A percentile compares a stretch with the other conserved stretches of the same genome.
phyloP scores from a whole-genome alignment of 2,113 vertebrate species.

The Pseudolaguvia tuberculata region DNA sequence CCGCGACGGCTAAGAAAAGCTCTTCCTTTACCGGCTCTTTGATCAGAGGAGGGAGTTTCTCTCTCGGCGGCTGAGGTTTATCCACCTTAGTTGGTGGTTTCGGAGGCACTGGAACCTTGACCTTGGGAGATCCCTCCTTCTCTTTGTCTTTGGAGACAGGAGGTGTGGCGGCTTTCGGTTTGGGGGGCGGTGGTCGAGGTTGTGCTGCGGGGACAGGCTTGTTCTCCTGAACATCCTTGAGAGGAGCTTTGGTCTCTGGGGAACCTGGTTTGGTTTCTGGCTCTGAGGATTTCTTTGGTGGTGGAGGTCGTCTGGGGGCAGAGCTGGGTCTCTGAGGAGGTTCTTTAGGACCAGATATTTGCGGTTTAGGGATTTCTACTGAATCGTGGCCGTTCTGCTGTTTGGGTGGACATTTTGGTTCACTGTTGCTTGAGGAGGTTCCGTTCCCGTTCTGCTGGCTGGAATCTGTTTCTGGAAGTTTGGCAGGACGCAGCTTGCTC shows the following conservation, averaged over 20 bases:
- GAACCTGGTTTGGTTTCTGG: conserved; percentile 55
- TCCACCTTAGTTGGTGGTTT: conserved; percentile 73
- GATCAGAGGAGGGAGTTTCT: conserved; percentile 59
- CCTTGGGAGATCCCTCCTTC: conserved; percentile 71
- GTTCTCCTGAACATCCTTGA: conserved; percentile 67
- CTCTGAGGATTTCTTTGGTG: conserved; percentile 79
- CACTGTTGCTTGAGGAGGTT: conserved; percentile 36
- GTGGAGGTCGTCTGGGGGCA: conserved; percentile 85
- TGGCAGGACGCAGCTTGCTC: conserved; percentile 89
- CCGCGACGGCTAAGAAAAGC: conserved; percentile 88
- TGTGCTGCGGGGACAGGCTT: conserved; percentile 56
- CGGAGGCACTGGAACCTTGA: conserved; percentile 66
- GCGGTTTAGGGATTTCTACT: conserved; percentile 57
- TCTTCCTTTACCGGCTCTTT: conserved; percentile 74
- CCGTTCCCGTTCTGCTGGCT: conserved; percentile 50
- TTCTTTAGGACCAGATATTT: conserved; percentile 61
- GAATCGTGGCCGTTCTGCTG: conserved; percentile 68
- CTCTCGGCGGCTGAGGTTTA: conserved; percentile 73
- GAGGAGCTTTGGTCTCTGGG: conserved; percentile 62
- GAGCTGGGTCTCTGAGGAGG: conserved; percentile 73
- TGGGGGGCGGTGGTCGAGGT: conserved; percentile 82
- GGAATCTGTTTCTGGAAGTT: conserved; percentile 70
- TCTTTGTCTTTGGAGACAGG: conserved; percentile 44
- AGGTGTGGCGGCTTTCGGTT: conserved; percentile 75
- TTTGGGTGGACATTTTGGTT: conserved; percentile 68